Evolutionary conservation across 2,797 vertebrate genomes (phyloP).

Genomic region (Anolis apletophallus): DNA sequence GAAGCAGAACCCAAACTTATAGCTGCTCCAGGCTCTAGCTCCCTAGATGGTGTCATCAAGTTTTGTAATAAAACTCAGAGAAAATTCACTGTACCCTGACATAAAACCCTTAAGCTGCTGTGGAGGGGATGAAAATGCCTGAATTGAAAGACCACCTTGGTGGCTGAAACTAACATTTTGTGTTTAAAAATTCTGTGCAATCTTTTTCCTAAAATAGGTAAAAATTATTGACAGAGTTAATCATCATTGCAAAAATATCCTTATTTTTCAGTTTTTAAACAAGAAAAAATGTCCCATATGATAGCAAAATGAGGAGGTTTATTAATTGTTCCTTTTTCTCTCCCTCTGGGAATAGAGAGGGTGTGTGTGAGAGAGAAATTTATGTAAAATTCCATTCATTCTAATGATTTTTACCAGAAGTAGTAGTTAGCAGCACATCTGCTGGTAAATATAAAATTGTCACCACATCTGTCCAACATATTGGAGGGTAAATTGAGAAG

Average conservation of each 20-base stretch:
- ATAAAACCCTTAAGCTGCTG: too few species aligned
- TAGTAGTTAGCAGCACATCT: neutral
- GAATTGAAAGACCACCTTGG: neutral
- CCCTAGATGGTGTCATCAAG: too few species aligned
- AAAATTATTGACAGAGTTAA: neutral
- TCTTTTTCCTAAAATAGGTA: neutral
- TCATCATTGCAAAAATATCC: neutral
- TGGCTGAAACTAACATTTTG: neutral
- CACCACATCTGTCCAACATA: neutral
- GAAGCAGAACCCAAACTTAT: too few species aligned
- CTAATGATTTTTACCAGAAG: neutral
- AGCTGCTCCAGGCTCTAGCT: too few species aligned
- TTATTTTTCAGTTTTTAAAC: neutral
- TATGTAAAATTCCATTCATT: slow-evolving; percentile 23
- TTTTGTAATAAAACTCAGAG: too few species aligned
- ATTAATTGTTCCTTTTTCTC: slow-evolving; percentile 11
- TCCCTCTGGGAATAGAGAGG: slow-evolving; percentile 18
- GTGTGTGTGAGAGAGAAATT: neutral
- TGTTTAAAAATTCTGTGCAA: neutral
- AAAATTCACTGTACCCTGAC: too few species aligned
- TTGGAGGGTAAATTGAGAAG: neutral
- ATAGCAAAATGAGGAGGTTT: slow-evolving; percentile 22
- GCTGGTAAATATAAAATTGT: slow-evolving; percentile 19
- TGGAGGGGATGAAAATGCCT: neutral
- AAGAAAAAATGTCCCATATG: neutral